Percentiles rank a stretch among this genome's conserved stretches.
Evolutionary conservation across 2,797 vertebrate species (phyloP).

Genomic region (Halcyon leucocephala): DNA sequence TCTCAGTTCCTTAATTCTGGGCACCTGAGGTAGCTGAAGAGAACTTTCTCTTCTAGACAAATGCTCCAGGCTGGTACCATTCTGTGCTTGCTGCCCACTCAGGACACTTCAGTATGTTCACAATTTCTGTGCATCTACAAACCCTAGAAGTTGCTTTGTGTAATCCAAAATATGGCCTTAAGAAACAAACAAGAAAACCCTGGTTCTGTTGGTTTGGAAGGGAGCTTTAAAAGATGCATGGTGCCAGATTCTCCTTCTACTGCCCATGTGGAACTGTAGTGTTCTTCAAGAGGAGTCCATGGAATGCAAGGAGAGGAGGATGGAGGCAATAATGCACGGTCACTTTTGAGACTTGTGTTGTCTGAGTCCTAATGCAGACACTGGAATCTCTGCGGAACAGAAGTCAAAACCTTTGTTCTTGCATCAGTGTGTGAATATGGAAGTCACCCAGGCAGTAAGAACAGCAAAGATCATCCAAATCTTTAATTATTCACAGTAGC

Average conservation of each 20-base stretch:
- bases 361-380: rapidly evolving
- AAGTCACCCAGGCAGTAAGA: not conserved
- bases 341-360: not conserved
- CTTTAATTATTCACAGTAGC: not conserved
- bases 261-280: not conserved
- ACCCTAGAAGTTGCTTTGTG: not conserved
- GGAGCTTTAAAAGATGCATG: not conserved
- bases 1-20: not conserved
- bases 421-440: not conserved
- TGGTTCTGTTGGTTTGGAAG: not conserved
- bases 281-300: not conserved
- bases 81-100: not conserved
- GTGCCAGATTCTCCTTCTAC: not conserved
- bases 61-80: not conserved
- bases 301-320: not conserved
- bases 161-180: not conserved
- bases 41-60: not conserved
- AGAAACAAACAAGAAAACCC: not conserved
- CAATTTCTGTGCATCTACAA: not conserved
- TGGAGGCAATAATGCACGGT: not conserved
- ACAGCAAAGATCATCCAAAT: not conserved
- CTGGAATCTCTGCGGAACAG: not conserved
- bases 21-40: not conserved
- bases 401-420: not conserved
- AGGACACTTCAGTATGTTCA: not conserved